Base-by-base conservation (phyloP, 2,113 vertebrate genomes). In the Stigmatopora nigra region DNA sequence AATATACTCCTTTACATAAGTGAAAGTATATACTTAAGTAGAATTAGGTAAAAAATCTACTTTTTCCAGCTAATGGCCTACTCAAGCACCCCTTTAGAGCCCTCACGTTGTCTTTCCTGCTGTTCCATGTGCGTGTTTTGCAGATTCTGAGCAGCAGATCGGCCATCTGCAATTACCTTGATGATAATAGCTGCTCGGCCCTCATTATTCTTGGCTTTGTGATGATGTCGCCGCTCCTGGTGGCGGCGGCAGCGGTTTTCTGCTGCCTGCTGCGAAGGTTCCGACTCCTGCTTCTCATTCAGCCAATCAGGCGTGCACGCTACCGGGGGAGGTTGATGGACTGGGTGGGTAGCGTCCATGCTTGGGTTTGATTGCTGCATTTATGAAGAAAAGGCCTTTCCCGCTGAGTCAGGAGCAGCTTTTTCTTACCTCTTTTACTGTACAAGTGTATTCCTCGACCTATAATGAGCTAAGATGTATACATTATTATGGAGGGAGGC, bases 191-290 rank as follows among this genome's bases (percentile, higher is more conserved):
- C 77, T 93, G 94, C 41, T 95, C 94, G 0, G 93, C 95, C 58
- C 93, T 99, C 78, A 96, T 97, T 69, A 95, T 97, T 81, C 78
- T 94, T 7, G 96, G 95, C 53, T 95, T 99, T n/a, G 89, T 98
- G 60, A 91, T 94, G 88, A 92, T 98, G 93, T 97, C 96, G 0
- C 96, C 93, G 0, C 92, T 99, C 41, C 89, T 99, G 5, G 93
- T 95, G 8, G 88, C 95, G 52, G 95, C 94, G 3, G 93, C 94
- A 2, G 93, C 92, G 0, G 64, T 87, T 2, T 96, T 95, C 90
- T 92, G 94, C 31, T 91, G 88, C 60, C 84, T 99, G 71, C 87
- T 92, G 0, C 85, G 91, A 63, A 88, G 85, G 31, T 92, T 98
- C 61, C 92, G 67, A 17, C 82, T 93, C 61, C 86, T 94, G 73